Conservation (phyloP, 64 coral and sea anemone species). For the Montipora sp. region DNA sequence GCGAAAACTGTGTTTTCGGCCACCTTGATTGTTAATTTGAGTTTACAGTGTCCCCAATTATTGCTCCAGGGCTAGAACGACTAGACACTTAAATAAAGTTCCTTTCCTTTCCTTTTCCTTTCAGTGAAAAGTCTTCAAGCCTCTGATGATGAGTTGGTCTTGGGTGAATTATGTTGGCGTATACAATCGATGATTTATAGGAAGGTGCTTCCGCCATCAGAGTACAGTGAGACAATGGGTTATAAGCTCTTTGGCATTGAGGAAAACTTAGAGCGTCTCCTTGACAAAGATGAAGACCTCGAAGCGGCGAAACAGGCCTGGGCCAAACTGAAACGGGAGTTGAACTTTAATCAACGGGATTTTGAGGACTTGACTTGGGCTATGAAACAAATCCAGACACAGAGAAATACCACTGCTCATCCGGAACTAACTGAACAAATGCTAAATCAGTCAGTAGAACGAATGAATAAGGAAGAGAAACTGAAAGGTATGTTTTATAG, state of each 20-base stretch:
- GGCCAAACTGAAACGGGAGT: neutral
- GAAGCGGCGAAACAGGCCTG: neutral
- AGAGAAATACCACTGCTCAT: neutral
- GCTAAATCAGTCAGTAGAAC: neutral
- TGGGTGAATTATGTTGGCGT: neutral
- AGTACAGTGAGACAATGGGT: neutral
- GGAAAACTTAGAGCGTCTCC: neutral
- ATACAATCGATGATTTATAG: constrained; percentile 3
- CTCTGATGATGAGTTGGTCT: neutral
- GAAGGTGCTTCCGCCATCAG: neutral
- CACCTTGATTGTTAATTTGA: no score
- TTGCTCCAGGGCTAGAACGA: no score
- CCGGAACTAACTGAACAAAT: constrained; percentile 7
- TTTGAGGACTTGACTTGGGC: neutral
- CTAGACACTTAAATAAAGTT: no score
- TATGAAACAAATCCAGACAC: neutral
- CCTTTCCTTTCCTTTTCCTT: no score
- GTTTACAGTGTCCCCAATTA: neutral
- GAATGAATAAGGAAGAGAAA: neutral
- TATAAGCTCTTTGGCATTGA: neutral
- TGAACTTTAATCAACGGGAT: neutral
- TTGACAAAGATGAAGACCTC: neutral
- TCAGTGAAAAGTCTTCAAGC: neutral
- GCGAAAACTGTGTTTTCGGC: no score
- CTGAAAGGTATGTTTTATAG: neutral